These are phyloP conservation scores for Glyphotaelius pellucidus DNA, from an alignment of 2,888 invertebrate species.

Conservation along the genomic window DNA sequence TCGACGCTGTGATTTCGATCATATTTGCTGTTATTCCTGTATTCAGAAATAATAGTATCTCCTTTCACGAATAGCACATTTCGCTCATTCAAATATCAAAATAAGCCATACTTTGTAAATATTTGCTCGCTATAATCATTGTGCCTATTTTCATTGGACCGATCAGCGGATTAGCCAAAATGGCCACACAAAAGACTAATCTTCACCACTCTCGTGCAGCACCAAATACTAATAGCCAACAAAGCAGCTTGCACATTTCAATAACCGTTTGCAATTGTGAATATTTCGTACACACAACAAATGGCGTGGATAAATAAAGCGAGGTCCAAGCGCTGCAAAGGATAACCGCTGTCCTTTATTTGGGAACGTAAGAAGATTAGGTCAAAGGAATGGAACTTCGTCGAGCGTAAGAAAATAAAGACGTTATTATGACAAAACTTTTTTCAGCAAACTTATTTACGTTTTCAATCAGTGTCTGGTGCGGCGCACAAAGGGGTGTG, in stretches of 20 bases:
- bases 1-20: background rate
- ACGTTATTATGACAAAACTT: slow-evolving; percentile 64
- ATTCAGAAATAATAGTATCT: background rate
- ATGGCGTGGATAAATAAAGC: slow-evolving; percentile 48
- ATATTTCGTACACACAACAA: slow-evolving; percentile 53
- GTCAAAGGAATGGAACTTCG: slow-evolving; percentile 58
- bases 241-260: slow-evolving; percentile 58
- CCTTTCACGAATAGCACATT: slow-evolving; percentile 4
- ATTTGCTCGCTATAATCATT: slow-evolving; percentile 53
- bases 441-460: slow-evolving; percentile 62
- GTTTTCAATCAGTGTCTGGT: slow-evolving; percentile 64
- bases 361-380: slow-evolving; percentile 64
- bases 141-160: slow-evolving; percentile 52
- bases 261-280: slow-evolving; percentile 54
- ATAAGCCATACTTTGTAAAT: slow-evolving; percentile 46
- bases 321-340: slow-evolving; percentile 45
- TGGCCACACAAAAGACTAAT: slow-evolving; percentile 62
- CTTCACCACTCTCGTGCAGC: slow-evolving; percentile 52
- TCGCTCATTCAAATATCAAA: background rate
- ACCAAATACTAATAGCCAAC: slow-evolving; percentile 36
- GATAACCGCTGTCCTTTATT: slow-evolving; percentile 59
- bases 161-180: slow-evolving; percentile 61
- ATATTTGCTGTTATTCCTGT: background rate
- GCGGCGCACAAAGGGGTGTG: slow-evolving; percentile 62
- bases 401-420: slow-evolving; percentile 63